Evolutionary conservation across 2,797 vertebrate genomes (phyloP).

Genomic region (Chiroxiphia lanceolata): DNA sequence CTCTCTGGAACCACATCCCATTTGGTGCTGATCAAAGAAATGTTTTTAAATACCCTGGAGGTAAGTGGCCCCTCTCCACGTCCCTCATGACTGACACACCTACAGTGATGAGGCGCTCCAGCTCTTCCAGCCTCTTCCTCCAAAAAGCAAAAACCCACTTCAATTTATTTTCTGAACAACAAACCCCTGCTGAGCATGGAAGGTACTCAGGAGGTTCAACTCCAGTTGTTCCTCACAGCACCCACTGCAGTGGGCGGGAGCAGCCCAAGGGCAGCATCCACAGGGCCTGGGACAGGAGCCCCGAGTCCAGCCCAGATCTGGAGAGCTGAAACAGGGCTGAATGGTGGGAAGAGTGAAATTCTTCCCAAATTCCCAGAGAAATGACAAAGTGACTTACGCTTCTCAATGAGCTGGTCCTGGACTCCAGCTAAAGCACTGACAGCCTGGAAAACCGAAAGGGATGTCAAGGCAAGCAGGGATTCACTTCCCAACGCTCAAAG

Average conservation of each 20-base stretch:
- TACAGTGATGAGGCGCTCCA: accelerated
- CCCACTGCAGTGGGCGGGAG: not conserved
- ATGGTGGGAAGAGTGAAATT: accelerated
- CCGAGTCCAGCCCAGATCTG: accelerated
- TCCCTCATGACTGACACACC: not conserved
- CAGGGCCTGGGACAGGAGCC: not conserved
- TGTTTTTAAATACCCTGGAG: accelerated
- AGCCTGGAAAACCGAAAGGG: slow-evolving; percentile 78
- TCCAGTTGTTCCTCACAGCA: not conserved
- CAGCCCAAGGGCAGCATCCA: not conserved
- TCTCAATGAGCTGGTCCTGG: slow-evolving; percentile 96
- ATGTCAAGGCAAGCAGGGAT: not conserved
- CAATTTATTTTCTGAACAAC: not conserved
- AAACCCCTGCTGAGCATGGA: not conserved
- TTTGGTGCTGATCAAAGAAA: not conserved
- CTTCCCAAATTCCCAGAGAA: not conserved
- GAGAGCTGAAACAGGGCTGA: not conserved
- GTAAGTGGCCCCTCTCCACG: accelerated
- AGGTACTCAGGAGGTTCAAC: not conserved
- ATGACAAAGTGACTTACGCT: slow-evolving; percentile 83
- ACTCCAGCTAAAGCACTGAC: slow-evolving; percentile 94
- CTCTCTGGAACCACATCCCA: not conserved
- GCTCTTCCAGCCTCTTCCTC: not conserved
- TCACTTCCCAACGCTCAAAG: not conserved
- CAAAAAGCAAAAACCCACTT: not conserved